These are phyloP conservation scores for Fragum whitleyi DNA, from an alignment of 2,888 invertebrate genomes.

Conservation along the genomic window DNA sequence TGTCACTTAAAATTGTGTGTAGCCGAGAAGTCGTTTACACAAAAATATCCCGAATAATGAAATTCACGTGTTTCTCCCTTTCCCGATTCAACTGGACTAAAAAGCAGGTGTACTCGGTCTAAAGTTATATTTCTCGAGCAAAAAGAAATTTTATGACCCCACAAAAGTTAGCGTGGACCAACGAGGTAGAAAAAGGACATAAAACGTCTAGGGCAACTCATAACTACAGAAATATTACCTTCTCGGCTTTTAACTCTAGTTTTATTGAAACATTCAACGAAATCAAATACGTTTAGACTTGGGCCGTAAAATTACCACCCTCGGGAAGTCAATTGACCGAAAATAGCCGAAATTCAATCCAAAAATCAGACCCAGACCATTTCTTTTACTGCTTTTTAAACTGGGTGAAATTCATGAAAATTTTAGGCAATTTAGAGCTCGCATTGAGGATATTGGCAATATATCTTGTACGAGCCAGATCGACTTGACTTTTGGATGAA, in stretches of 20 bases:
- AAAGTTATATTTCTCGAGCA: conserved; percentile 30
- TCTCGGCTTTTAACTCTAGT: conserved; percentile 63
- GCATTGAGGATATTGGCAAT: not conserved
- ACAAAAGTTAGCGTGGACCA: conserved; percentile 60
- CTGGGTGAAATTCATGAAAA: conserved; percentile 9
- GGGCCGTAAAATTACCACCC: conserved; percentile 61
- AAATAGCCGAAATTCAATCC: conserved; percentile 62
- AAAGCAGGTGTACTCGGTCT: conserved; percentile 21
- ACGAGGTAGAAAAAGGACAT: conserved; percentile 59
- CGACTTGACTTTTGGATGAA: conserved; percentile 22
- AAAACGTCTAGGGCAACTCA: conserved; percentile 68
- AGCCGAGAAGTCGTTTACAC: too few relatives aligned
- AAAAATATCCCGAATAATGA: not conserved
- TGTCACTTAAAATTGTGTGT: too few relatives aligned
- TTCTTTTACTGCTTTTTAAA: conserved; percentile 22
- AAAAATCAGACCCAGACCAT: conserved; percentile 20
- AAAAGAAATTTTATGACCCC: conserved; percentile 66
- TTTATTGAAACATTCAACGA: conserved; percentile 60
- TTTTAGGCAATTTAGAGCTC: conserved; percentile 3
- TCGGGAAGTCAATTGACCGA: conserved; percentile 65
- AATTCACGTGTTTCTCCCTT: conserved; percentile 26
- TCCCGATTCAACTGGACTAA: conserved; percentile 10
- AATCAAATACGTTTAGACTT: conserved; percentile 63
- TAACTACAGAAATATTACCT: conserved; percentile 77
- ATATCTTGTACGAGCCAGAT: conserved; percentile 8